These are phyloP conservation scores for Pemphredon lugubris DNA, from an alignment of 2,888 invertebrate species.

Conservation along the genomic window DNA sequence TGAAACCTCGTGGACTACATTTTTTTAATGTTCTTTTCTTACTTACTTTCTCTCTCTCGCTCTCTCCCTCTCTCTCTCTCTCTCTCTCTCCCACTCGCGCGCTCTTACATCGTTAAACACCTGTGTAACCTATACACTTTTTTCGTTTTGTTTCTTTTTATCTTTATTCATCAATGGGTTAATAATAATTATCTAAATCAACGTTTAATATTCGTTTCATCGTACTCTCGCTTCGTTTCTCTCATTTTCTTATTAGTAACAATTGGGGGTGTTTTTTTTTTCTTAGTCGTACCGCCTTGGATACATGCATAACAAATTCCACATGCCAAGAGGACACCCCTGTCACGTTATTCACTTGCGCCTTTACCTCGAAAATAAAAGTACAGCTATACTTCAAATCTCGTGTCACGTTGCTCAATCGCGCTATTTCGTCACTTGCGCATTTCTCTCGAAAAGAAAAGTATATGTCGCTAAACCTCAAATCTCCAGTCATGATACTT, in stretches of 20 bases:
- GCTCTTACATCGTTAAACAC: conserved; percentile 52
- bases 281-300: conserved; percentile 77
- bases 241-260: conserved; percentile 77
- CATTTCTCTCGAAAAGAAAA: conserved; percentile 63
- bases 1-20: conserved; percentile 63
- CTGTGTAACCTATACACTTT: conserved; percentile 68
- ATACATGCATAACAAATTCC: conserved; percentile 81
- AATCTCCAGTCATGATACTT: conserved; percentile 58
- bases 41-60: conserved; percentile 1
- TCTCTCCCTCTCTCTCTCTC: conserved; percentile 5
- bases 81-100: conserved; percentile 16
- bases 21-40: conserved; percentile 46
- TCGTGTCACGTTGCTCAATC: conserved; percentile 61
- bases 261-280: conserved; percentile 67
- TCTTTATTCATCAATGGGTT: conserved; percentile 63
- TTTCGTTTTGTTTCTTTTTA: conserved; percentile 57
- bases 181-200: conserved; percentile 77
- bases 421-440: conserved; percentile 50
- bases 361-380: conserved; percentile 63
- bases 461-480: conserved; percentile 65
- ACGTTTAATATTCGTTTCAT: conserved; percentile 67
- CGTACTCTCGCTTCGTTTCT: conserved; percentile 49
- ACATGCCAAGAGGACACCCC: conserved; percentile 80
- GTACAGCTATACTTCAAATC: conserved; percentile 64
- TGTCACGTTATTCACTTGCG: conserved; percentile 58